These are phyloP conservation scores for Scomber japonicus DNA, from an alignment of 2,113 vertebrate species.

Conservation along the genomic window DNA sequence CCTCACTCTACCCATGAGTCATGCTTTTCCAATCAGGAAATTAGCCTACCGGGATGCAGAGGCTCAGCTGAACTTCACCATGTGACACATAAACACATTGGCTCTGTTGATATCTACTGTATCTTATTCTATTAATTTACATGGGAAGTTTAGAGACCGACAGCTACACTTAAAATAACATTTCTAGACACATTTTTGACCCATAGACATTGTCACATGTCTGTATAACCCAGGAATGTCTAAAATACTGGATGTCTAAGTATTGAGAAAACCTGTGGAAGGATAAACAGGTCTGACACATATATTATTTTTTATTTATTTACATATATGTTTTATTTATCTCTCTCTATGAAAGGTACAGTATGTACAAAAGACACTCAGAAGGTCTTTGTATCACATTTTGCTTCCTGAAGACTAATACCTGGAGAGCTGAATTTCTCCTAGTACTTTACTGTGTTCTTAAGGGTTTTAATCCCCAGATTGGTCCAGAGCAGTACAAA, in stretches of 20 bases:
- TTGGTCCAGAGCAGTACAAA: constrained; percentile 44
- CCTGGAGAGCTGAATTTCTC: constrained; percentile 21
- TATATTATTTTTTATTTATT: too few species aligned
- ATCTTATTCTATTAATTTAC: constrained; percentile 1
- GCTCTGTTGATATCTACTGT: not conserved
- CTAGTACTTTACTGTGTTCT: constrained; percentile 24
- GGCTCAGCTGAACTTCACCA: not conserved
- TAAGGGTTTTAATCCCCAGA: constrained; percentile 50
- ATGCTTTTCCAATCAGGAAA: constrained; percentile 30
- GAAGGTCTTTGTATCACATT: not conserved
- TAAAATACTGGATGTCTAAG: not conserved
- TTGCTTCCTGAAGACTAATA: not conserved
- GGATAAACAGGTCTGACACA: not conserved
- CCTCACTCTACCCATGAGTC: constrained; percentile 6
- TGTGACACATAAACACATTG: constrained; percentile 5
- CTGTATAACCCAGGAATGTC: not conserved
- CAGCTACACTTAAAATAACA: not conserved
- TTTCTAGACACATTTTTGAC: not conserved
- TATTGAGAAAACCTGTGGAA: not conserved
- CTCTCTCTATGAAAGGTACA: not conserved
- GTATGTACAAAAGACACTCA: not conserved
- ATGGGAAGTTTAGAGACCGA: not conserved
- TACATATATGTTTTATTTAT: too few species aligned
- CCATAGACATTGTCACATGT: not conserved
- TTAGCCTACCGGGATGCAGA: constrained; percentile 1